Conservation (phyloP, 2,113 vertebrate species). For the Passerina amoena region DNA sequence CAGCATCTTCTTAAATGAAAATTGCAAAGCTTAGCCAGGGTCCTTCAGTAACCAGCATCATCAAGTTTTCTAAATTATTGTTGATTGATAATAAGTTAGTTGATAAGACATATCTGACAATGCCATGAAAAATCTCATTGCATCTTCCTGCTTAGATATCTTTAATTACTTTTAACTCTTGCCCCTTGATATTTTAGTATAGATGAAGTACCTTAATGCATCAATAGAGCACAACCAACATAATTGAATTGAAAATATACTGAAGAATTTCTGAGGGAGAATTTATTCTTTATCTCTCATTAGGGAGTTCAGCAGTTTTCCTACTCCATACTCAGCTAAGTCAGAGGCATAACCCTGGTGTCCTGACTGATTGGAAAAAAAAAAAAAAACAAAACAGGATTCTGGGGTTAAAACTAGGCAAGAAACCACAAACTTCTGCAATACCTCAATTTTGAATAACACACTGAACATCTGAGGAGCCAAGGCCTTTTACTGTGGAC, state of each 20-base stretch:
- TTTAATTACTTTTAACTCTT: not conserved
- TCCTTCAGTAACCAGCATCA: not conserved
- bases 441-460: not conserved
- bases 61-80: not conserved
- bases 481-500: not conserved
- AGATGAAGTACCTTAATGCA: not conserved
- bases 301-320: not conserved
- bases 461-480: not conserved
- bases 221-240: not conserved
- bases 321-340: not conserved
- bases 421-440: rapidly evolving
- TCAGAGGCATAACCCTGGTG: not conserved
- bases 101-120: not conserved
- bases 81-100: not conserved
- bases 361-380: not conserved
- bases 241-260: not conserved
- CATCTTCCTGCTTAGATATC: not conserved
- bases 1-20: not conserved
- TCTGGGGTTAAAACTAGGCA: not conserved
- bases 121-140: not conserved
- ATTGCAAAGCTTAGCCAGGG: not conserved
- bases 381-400: not conserved
- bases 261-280: not conserved
- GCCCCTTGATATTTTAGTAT: not conserved
- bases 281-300: not conserved